Base-by-base conservation (phyloP, 2,797 vertebrate genomes). In the Neostethus bicornis region DNA sequence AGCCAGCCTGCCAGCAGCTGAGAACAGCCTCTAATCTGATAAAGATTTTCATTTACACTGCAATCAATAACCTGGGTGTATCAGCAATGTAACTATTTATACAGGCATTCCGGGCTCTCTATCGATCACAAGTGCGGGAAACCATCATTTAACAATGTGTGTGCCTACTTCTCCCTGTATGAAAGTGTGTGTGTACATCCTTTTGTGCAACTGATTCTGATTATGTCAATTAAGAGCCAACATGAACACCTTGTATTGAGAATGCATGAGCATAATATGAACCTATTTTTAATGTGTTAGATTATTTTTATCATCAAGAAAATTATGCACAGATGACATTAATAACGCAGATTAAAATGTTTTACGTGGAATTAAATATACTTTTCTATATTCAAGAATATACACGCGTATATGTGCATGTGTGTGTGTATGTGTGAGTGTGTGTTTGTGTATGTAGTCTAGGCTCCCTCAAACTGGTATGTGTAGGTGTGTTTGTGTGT, bases 41-140 rank as follows among this genome's bases (percentile, higher is more conserved):
- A 90, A 90, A 89, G 89, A 89, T 90, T 90, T 90, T 90, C 88
- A 90, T 90, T 90, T 90, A 90, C 86, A 89, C 86, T 83, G 81
- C 77, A 83, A 90, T 90, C 89, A 87, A 90, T 90, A 89, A 83
- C 84, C 66, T 7, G 62, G 80, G 83, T 89, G 88, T 88, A 89
- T 90, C 76, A 76, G 84, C 84, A 85, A 90, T 85, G 86, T 88
- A 89, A 90, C 89, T 90, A 90, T 90, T 90, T 88, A 90, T 90
- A 90, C 88, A 87, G 90, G 85, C 83, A 88, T 90, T 90, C 86
- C 86, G 85, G 84, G 83, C 81, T 85, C 74, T 75, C 72, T 82
- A 89, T 89, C 66, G 87, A 90, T 87, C 86, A 86, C 65, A 80
- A 87, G 81, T 87, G 73, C 85, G 85, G 88, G 87, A 90, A 88